Percentiles rank a stretch among this genome's conserved stretches.
Evolutionary conservation across 2,888 invertebrate genomes (phyloP).

Genomic region (Cephus nigrinus): DNA sequence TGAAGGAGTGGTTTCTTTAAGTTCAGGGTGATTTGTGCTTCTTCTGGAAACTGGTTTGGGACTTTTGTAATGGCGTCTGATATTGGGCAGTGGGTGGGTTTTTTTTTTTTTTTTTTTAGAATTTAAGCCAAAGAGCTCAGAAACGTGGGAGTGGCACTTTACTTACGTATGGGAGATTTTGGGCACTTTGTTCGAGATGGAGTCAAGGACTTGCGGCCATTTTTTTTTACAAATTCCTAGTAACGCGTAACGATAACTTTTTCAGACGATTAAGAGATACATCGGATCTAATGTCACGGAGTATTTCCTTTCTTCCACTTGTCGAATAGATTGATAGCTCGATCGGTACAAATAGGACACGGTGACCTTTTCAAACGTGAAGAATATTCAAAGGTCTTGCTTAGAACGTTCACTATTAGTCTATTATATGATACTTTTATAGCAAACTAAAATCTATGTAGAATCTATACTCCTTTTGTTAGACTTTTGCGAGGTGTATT

Average conservation of each 20-base stretch:
- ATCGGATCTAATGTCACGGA: not conserved
- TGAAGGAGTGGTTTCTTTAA: not conserved
- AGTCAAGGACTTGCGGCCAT: conserved; percentile 15
- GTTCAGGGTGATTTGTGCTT: conserved; percentile 52
- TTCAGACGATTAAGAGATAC: conserved; percentile 26
- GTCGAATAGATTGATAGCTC: not conserved
- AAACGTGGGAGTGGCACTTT: conserved; percentile 40
- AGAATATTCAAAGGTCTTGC: not conserved
- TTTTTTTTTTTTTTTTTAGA: conserved; percentile 32
- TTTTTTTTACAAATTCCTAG: conserved; percentile 21
- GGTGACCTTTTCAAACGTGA: not conserved
- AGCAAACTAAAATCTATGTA: not conserved
- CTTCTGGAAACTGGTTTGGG: conserved; percentile 47
- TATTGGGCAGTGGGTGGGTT: conserved; percentile 46
- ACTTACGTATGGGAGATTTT: not conserved
- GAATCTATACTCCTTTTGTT: not conserved
- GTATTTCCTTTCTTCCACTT: not conserved
- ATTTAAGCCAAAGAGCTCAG: conserved; percentile 17
- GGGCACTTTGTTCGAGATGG: conserved; percentile 25
- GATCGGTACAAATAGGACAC: not conserved
- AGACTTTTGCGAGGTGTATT: not conserved
- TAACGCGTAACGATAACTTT: conserved; percentile 1
- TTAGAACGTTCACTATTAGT: not conserved
- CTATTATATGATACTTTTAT: not conserved
- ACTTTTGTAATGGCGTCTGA: conserved; percentile 42